Evolutionary conservation across 2,113 vertebrate genomes (phyloP), one percentile per base, ranked within the genome.

Genomic region (Bubo scandiacus): DNA sequence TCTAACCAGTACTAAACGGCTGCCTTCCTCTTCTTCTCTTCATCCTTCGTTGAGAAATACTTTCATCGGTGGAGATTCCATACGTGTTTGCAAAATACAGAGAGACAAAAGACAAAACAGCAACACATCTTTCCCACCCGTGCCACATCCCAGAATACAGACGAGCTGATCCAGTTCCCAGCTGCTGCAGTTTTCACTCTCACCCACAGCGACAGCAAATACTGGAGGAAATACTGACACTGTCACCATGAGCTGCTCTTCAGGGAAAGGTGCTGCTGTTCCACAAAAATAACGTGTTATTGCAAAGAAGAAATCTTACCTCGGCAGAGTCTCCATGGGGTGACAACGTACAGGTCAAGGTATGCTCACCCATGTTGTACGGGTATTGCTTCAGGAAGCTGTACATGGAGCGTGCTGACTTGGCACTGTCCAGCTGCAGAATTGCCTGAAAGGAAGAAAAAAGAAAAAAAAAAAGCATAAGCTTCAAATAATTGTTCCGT

Each of bases 341-440:
- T 19, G 98, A 98, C 61, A 98, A 82, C 0, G 61, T 47, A n/a
- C 98, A 98, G 23, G 90, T 97, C 88, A 98, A 29, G 0, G 97
- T 72, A 59, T 85, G 92, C 26, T 97, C 97, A 7, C 98, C 97
- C 92, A 98, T 92, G 6, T 45, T 84, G 25, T 97, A 98, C 0
- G 98, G 98, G 32, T 98, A 97, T 27, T 96, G 97, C 95, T 96
- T 96, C 73, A 98, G 94, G 94, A 98, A 98, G 80, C 54, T 96
- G 74, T 92, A 96, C 98, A 98, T 98, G 11, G 97, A 91, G 5
- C 87, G 80, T 38, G 98, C 98, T 4, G 98, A 93, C 59, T 92
- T 95, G 45, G 94, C 51, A 30, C 95, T 98, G 54, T 98, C 97
- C 77, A 98, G 91, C 66, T 98, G 98, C 81, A 98, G 97, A 90